These are phyloP conservation scores for Phortica okadai DNA, from an alignment of 2,888 invertebrate genomes.

Conservation along the genomic window DNA sequence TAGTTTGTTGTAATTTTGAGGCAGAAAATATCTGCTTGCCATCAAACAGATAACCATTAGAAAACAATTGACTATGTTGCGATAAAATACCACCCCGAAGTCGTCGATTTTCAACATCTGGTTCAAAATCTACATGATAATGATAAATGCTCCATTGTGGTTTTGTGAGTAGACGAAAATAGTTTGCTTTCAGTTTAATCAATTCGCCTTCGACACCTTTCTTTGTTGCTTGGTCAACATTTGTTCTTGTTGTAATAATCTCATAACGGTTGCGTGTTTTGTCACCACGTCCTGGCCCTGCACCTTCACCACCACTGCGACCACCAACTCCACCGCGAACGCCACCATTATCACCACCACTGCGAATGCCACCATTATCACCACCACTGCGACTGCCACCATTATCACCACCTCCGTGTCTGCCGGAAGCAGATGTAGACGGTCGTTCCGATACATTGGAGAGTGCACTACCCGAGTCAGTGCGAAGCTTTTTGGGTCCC, in stretches of 20 bases:
- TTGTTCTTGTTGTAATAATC: conserved; percentile 69
- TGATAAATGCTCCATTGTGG: conserved; percentile 85
- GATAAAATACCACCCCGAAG: conserved; percentile 80
- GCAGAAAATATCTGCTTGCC: conserved; percentile 84
- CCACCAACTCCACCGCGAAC: neutral
- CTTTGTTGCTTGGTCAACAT: conserved; percentile 62
- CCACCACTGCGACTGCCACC: no score
- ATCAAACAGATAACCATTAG: conserved; percentile 85
- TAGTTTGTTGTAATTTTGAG: conserved; percentile 78
- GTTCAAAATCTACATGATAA: conserved; percentile 85
- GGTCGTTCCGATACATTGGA: no score
- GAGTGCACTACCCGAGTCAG: no score
- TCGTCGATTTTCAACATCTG: conserved; percentile 82
- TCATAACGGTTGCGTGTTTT: conserved; percentile 50
- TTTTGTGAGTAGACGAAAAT: conserved; percentile 81
- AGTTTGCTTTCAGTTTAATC: conserved; percentile 81
- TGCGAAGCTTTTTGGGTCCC: no score
- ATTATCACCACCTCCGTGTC: no score
- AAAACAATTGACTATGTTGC: neutral
- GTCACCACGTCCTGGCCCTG: neutral
- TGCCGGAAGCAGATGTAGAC: no score
- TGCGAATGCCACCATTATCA: neutral
- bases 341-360: neutral
- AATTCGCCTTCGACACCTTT: conserved; percentile 78
- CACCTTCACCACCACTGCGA: neutral